A percentile compares a stretch with the other conserved stretches of the same genome.
These are phyloP conservation scores for Stramonita haemastoma DNA, from an alignment of 2,888 invertebrate species.

Conservation along the genomic window DNA sequence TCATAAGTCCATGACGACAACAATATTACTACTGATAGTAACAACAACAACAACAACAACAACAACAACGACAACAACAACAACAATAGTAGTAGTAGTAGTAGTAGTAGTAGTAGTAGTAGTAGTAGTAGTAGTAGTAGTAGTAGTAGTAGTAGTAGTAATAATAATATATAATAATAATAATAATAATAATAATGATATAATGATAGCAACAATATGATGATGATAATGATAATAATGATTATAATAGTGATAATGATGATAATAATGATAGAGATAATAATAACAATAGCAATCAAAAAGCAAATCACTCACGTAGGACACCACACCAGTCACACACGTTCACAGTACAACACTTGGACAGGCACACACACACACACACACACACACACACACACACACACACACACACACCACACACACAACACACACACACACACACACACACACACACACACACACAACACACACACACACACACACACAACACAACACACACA, in stretches of 20 bases:
- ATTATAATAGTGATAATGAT: neutral
- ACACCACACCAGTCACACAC: neutral
- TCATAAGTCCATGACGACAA: too few relatives aligned
- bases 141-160: too few relatives aligned
- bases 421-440: neutral
- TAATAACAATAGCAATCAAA: neutral
- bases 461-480: neutral
- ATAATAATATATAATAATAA: too few relatives aligned
- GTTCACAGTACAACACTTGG: neutral
- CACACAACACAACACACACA: neutral
- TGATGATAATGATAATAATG: neutral
- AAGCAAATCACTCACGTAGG: neutral
- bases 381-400: conserved; percentile 7
- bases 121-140: too few relatives aligned
- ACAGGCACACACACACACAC: neutral
- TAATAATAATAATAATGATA: too few relatives aligned
- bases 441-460: neutral
- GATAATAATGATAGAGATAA: neutral
- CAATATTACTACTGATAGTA: too few relatives aligned
- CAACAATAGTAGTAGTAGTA: too few relatives aligned
- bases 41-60: too few relatives aligned
- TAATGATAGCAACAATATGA: too few relatives aligned
- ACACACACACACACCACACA: neutral
- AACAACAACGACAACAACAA: too few relatives aligned
- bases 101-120: too few relatives aligned